Conservation (phyloP, 2,888 invertebrate genomes). For the Orthonevra nobilis region DNA sequence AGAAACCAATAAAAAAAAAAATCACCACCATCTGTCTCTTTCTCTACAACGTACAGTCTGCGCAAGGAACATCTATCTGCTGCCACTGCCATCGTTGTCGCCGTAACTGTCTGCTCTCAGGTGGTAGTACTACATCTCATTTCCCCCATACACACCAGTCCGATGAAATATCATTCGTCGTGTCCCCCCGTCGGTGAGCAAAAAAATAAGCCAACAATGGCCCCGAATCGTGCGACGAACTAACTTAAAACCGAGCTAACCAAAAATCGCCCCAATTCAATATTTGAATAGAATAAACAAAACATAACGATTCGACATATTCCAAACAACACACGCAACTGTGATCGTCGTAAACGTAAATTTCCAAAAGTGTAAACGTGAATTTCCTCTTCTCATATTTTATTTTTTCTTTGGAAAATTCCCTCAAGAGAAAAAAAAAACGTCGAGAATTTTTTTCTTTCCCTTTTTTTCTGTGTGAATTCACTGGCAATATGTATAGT, state of each 20-base stretch:
- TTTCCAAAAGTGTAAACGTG: slow-evolving; percentile 41
- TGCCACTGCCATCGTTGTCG: slow-evolving; percentile 31
- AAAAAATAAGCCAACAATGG: slow-evolving; percentile 55
- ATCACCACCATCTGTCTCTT: background rate
- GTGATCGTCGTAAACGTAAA: slow-evolving; percentile 43
- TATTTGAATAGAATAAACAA: too few species aligned
- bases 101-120: slow-evolving; percentile 50
- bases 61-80: slow-evolving; percentile 21
- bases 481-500: slow-evolving; percentile 7
- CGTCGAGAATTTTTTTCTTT: slow-evolving; percentile 59
- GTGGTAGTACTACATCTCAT: slow-evolving; percentile 65
- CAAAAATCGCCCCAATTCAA: too few species aligned
- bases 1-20: too few species aligned
- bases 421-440: slow-evolving; percentile 48
- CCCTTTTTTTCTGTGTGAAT: too few species aligned
- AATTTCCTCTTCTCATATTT: too few species aligned
- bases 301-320: too few species aligned
- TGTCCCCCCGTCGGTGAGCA: slow-evolving; percentile 43
- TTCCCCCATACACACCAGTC: slow-evolving; percentile 54
- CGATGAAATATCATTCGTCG: slow-evolving; percentile 51
- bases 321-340: slow-evolving; percentile 32
- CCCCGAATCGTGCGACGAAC: slow-evolving; percentile 55
- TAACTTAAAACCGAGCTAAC: slow-evolving; percentile 36
- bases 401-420: too few species aligned
- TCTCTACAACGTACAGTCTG: slow-evolving; percentile 7